phyloP scores from a whole-genome alignment of 2,797 vertebrate genomes.

The Artibeus jamaicensis region DNA sequence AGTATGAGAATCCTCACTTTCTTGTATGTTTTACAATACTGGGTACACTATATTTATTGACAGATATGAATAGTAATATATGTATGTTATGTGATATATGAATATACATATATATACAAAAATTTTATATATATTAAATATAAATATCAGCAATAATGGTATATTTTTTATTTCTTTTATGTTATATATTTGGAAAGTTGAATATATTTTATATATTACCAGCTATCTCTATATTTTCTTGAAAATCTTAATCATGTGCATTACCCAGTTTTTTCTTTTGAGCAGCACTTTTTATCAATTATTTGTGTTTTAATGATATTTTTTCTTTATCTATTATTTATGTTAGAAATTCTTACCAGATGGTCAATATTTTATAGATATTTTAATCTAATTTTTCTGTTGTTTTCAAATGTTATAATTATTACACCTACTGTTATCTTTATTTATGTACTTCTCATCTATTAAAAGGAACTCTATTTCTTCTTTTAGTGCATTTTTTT shows the following conservation, averaged over 20 bases:
- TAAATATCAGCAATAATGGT: not conserved
- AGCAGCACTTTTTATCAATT: not conserved
- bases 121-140: not conserved
- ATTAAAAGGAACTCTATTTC: not conserved
- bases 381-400: not conserved
- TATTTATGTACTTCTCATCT: not conserved
- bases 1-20: not conserved
- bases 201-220: not conserved
- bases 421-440: not conserved
- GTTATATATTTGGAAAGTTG: not conserved
- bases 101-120: not conserved
- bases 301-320: not conserved
- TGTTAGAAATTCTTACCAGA: not conserved
- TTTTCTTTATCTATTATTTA: not conserved
- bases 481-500: too few relatives aligned
- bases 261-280: not conserved
- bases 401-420: not conserved
- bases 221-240: not conserved
- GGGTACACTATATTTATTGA: not conserved
- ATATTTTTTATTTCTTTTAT: not conserved
- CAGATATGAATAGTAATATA: not conserved
- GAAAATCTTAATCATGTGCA: not conserved
- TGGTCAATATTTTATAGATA: not conserved
- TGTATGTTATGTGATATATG: not conserved
- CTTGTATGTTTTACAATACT: not conserved